phyloP scores from a whole-genome alignment of 2,888 invertebrate species.

The Lithophane socia region DNA sequence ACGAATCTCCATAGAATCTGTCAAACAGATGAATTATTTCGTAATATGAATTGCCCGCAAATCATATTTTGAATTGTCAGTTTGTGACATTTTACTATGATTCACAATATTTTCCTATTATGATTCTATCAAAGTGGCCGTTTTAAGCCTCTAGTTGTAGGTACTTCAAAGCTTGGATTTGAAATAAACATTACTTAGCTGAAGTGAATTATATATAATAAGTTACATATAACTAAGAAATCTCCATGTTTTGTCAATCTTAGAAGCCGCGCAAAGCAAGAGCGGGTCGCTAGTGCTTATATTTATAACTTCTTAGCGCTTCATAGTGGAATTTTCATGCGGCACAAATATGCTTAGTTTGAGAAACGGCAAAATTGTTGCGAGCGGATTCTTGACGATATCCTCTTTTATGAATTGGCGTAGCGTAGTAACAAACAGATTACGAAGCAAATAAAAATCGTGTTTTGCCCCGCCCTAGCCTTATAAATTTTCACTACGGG shows the following conservation, averaged over 20 bases:
- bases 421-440: not conserved
- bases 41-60: too few species aligned
- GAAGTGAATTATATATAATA: not conserved
- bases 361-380: not conserved
- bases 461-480: not conserved
- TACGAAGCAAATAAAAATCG: not conserved
- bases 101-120: too few species aligned
- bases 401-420: not conserved
- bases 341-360: not conserved
- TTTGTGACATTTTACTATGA: too few species aligned
- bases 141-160: not conserved
- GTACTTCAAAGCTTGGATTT: not conserved
- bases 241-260: too few species aligned
- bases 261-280: too few species aligned
- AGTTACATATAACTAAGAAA: too few species aligned
- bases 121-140: too few species aligned
- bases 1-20: too few species aligned
- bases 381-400: not conserved
- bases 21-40: too few species aligned
- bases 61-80: too few species aligned
- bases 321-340: not conserved
- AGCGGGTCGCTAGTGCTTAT: not conserved
- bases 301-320: not conserved
- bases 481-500: conserved; percentile 6
- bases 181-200: not conserved